Conservation (phyloP, 2,888 invertebrate genomes). For the Rhagonycha fulva region DNA sequence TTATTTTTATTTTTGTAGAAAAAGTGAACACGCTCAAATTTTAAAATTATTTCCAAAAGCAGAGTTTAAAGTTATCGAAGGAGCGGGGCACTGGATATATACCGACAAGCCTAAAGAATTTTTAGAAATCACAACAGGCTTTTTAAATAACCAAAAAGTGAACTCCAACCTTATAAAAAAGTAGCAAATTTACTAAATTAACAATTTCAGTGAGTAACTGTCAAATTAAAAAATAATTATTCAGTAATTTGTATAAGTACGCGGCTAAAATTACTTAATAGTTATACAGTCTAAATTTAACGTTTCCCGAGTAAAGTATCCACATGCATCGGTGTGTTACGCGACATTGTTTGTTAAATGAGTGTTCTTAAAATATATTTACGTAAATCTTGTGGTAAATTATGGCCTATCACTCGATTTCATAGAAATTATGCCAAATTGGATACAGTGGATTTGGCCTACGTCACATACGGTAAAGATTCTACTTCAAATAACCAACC, state of each 20-base stretch:
- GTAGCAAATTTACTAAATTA: neutral
- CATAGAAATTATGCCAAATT: neutral
- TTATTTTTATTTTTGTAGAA: constrained; percentile 44
- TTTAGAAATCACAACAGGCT: constrained; percentile 65
- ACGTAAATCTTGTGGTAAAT: neutral
- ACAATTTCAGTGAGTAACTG: neutral
- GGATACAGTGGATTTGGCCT: constrained; percentile 60
- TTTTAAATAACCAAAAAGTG: constrained; percentile 56
- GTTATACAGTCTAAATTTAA: neutral
- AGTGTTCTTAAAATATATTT: neutral
- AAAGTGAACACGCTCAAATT: constrained; percentile 65
- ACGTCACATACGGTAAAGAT: constrained; percentile 64
- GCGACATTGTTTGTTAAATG: neutral
- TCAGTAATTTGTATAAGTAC: neutral
- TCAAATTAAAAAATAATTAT: neutral
- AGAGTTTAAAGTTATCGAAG: constrained; percentile 70
- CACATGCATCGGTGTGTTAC: neutral
- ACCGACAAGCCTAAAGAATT: constrained; percentile 86
- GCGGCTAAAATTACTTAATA: neutral
- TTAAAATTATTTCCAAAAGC: constrained; percentile 73
- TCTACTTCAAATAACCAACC: constrained; percentile 15
- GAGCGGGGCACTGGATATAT: constrained; percentile 94
- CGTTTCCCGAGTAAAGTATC: neutral
- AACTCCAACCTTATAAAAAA: neutral
- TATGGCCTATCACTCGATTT: neutral